Evolutionary conservation across 92 coral and sea anemone species (phyloP), one percentile per base, ranked within the genome.

Genomic region (Phenganax stokvisi): DNA sequence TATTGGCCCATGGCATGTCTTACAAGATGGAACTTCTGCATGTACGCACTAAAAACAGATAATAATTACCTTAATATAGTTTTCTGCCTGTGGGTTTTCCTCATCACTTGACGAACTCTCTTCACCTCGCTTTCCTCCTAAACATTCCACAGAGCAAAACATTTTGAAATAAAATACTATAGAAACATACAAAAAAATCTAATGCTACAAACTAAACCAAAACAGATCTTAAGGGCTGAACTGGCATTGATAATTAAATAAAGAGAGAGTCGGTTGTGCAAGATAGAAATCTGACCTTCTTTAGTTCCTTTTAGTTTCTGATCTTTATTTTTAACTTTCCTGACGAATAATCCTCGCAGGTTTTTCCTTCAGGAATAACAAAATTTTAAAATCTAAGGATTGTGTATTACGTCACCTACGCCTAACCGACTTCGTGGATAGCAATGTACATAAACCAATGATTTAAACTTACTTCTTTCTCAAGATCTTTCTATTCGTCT

Each of bases 41-140:
- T 5, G 5, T 37, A 5, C 47, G 47, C 5, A 37, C 47, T 1
- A 37, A 37, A 16, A 3, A 11, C 25, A 61, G n/a, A 4, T 64
- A 10, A 20, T 17, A 68, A 51, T 53, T 74, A 93, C 98, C 94
- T 94, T 94, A 27, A 94, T 94, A 31, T 87, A 91, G 28, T 66
- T 84, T 2, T 89, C 90, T 62, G 88, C 90, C 13, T 90, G 92
- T 9, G 91, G 87, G 58, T 83, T 80, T 0, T 94, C 98, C 56
- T 94, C 98, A 75, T 92, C 96, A 74, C 97, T 92, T 66, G 98
- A 94, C 11, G 97, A 92, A 68, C 97, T 92, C 15, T 94, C 98
- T 20, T 94, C 98, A 37, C 89, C 87, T 51, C 92, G 89, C 56
- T 79, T 79, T n/a, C 89, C 91, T 51, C 75, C 87, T 88, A 37